A percentile compares a stretch with the other conserved stretches of the same genome.
Conservation (phyloP, 2,888 invertebrate genomes). For the Nymphalis c-album region DNA sequence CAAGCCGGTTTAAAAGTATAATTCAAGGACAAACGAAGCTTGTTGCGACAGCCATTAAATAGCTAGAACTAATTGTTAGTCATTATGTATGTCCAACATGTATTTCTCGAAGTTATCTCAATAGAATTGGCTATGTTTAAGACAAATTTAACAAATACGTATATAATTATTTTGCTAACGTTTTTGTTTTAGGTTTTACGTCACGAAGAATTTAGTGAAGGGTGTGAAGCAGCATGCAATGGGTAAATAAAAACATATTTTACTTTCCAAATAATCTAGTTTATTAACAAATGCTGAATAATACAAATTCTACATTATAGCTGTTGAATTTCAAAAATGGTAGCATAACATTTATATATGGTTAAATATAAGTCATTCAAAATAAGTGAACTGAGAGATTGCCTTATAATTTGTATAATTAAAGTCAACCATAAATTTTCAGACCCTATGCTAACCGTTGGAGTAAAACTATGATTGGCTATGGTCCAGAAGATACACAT, state of each 20-base stretch:
- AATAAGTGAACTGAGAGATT: neutral
- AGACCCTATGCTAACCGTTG: constrained; percentile 99
- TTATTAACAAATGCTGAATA: no score
- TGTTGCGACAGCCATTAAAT: neutral
- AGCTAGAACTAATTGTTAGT: neutral
- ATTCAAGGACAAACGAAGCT: constrained; percentile 28
- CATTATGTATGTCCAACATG: neutral
- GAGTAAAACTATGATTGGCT: constrained; percentile 99
- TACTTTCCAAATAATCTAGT: no score
- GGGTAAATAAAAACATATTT: constrained; percentile 83
- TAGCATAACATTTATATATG: neutral
- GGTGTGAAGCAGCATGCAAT: constrained; percentile 98
- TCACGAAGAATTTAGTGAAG: constrained; percentile 98
- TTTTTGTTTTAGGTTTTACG: constrained; percentile 86
- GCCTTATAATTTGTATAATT: neutral
- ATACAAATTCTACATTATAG: no score
- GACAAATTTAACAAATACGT: neutral
- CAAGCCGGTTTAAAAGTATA: neutral
- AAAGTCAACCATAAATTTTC: constrained; percentile 28
- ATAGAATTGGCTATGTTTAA: neutral
- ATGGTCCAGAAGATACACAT: constrained; percentile 96
- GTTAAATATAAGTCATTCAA: neutral
- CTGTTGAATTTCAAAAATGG: no score
- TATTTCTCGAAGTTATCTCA: neutral
- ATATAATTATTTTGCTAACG: neutral